phyloP scores from a whole-genome alignment of 2,888 invertebrate species.

The Chirona hameri region DNA sequence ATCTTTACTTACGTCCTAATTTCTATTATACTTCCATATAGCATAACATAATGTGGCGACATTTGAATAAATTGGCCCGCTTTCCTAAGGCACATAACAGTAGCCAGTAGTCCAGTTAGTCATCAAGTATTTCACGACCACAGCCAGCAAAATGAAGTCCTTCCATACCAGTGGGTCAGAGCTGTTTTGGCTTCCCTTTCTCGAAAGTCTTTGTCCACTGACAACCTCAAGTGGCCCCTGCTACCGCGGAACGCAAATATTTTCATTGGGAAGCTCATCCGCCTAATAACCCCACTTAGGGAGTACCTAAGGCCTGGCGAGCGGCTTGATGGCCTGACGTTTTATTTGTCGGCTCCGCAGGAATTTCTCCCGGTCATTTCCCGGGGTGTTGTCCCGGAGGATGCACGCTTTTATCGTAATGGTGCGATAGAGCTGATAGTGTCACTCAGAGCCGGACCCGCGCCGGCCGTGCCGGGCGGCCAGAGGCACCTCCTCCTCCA shows the following conservation, averaged over 20 bases:
- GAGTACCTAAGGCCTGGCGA: neutral
- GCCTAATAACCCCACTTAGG: slow-evolving; percentile 24
- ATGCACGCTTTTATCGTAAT: slow-evolving; percentile 28
- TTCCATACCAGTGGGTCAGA: neutral
- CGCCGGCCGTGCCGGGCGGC: neutral
- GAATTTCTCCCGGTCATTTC: slow-evolving; percentile 22
- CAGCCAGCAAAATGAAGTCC: neutral
- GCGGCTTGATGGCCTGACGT: neutral
- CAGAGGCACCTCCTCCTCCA: neutral
- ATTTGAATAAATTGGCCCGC: no score
- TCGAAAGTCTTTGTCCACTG: neutral
- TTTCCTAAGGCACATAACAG: no score
- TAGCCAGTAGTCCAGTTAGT: no score
- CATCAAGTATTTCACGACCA: no score
- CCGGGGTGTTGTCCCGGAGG: neutral
- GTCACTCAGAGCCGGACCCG: neutral
- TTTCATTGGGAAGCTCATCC: slow-evolving; percentile 23
- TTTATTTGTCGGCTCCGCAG: slow-evolving; percentile 2
- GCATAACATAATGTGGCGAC: no score
- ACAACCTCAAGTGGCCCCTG: neutral
- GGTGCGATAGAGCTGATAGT: neutral
- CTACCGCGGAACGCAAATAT: slow-evolving; percentile 5
- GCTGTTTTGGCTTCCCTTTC: neutral
- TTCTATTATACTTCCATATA: no score
- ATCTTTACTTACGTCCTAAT: no score